These are phyloP conservation scores for Amphipoea oculea DNA, from an alignment of 2,888 invertebrate genomes.

Conservation along the genomic window DNA sequence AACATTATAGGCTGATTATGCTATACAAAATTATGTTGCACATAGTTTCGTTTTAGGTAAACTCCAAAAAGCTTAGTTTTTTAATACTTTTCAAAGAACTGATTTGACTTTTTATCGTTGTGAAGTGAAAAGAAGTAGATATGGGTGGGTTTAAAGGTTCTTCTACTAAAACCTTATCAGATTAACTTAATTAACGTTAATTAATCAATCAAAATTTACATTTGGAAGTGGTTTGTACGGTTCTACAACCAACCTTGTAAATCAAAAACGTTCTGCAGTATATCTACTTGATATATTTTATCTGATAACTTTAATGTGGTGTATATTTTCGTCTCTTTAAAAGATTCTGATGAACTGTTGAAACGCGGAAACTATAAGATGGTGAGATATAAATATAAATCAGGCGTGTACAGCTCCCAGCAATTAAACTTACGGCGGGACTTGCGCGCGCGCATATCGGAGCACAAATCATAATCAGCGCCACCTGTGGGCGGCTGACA, in stretches of 20 bases:
- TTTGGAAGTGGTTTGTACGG: constrained; percentile 48
- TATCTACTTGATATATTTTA: constrained; percentile 47
- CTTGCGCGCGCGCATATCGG: constrained; percentile 69
- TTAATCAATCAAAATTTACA: constrained; percentile 50
- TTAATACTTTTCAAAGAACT: not conserved
- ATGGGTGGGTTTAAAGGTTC: constrained; percentile 6
- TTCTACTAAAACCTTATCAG: constrained; percentile 37
- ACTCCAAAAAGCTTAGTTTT: not conserved
- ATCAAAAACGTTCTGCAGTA: constrained; percentile 34
- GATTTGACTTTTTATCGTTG: not conserved
- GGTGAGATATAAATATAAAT: constrained; percentile 67
- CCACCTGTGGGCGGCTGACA: constrained; percentile 78
- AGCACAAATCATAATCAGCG: constrained; percentile 80
- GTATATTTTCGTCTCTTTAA: constrained; percentile 42
- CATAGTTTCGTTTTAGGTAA: not conserved
- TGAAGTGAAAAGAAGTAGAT: constrained; percentile 8
- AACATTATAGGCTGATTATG: too few relatives aligned
- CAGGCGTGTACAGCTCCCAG: constrained; percentile 65
- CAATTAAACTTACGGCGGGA: constrained; percentile 65
- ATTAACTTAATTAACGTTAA: constrained; percentile 40
- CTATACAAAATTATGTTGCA: not conserved
- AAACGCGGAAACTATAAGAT: constrained; percentile 66
- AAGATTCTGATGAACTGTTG: constrained; percentile 54
- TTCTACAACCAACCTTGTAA: constrained; percentile 22
- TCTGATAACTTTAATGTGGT: constrained; percentile 35